Evolutionary conservation across 2,888 invertebrate genomes (phyloP).

Genomic region (Aproaerema taeniolella): DNA sequence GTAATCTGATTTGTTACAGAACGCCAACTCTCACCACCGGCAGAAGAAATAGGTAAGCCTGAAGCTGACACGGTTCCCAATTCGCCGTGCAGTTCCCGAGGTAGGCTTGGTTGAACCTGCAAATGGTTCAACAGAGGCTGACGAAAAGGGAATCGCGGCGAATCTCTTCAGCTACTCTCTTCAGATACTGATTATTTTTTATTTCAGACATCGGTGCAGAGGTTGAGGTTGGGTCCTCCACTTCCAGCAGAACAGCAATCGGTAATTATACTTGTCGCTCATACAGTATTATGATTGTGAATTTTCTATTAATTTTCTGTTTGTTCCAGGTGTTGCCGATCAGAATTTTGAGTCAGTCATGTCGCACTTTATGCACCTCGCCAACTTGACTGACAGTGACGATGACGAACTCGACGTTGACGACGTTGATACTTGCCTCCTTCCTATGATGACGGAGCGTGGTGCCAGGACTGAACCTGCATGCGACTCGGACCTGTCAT

Average conservation of each 20-base stretch:
- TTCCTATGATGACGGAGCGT: slow-evolving; percentile 8
- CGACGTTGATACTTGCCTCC: slow-evolving; percentile 4
- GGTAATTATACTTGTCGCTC: background rate
- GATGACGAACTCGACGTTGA: slow-evolving; percentile 3
- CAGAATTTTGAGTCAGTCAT: slow-evolving; percentile 1
- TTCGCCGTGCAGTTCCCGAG: no score
- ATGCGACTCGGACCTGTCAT: slow-evolving; percentile 4
- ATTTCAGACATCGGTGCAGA: slow-evolving; percentile 1
- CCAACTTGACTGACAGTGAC: slow-evolving; percentile 5
- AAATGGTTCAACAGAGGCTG: no score
- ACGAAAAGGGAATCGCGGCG: no score
- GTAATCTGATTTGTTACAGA: no score
- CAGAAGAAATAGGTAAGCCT: background rate
- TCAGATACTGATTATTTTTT: slow-evolving; percentile 1
- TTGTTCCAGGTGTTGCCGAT: slow-evolving; percentile 9
- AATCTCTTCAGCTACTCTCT: background rate
- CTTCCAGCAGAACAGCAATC: background rate
- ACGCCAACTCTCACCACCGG: no score
- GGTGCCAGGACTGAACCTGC: slow-evolving; percentile 10
- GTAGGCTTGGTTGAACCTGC: no score
- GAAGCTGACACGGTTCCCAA: background rate
- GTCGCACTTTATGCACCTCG: background rate
- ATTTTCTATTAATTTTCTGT: background rate
- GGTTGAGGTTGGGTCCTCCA: background rate
- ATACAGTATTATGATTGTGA: background rate